phyloP scores from a whole-genome alignment of 2,888 invertebrate species.

The Tenthredo scrophulariae region DNA sequence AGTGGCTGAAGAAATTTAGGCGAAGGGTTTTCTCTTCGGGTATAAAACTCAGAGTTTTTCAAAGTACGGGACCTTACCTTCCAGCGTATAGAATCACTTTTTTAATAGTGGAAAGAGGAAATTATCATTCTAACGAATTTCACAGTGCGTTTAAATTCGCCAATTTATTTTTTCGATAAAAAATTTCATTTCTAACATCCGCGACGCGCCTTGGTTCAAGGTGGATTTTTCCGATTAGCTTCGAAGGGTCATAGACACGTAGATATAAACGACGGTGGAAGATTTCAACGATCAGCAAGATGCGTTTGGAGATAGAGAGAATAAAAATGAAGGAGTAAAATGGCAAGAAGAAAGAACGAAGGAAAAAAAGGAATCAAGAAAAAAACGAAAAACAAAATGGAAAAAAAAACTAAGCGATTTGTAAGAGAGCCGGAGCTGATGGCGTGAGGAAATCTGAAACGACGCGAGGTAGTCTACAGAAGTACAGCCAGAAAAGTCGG shows the following conservation, averaged over 20 bases:
- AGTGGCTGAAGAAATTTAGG: conserved; percentile 55
- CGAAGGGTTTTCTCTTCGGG: conserved; percentile 49
- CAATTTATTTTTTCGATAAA: neutral
- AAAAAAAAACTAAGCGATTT: conserved; percentile 10
- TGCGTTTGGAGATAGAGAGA: neutral
- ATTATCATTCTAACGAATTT: neutral
- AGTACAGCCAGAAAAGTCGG: conserved; percentile 31
- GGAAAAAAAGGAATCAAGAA: neutral
- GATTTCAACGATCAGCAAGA: conserved; percentile 11
- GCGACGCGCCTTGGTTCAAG: neutral
- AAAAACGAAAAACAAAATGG: neutral
- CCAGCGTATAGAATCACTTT: neutral
- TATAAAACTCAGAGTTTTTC: neutral
- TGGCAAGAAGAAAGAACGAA: neutral
- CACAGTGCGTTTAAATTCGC: neutral
- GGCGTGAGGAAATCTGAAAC: conserved; percentile 36
- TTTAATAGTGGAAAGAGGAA: neutral
- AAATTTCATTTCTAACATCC: neutral
- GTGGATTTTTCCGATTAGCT: neutral
- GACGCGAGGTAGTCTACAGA: neutral
- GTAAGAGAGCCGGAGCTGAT: neutral
- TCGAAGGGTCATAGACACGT: conserved; percentile 11
- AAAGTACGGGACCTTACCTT: neutral
- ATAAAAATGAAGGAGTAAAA: conserved; percentile 5
- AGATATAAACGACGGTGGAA: neutral